phyloP scores from a whole-genome alignment of 2,888 invertebrate genomes.

The Villa cingulata region DNA sequence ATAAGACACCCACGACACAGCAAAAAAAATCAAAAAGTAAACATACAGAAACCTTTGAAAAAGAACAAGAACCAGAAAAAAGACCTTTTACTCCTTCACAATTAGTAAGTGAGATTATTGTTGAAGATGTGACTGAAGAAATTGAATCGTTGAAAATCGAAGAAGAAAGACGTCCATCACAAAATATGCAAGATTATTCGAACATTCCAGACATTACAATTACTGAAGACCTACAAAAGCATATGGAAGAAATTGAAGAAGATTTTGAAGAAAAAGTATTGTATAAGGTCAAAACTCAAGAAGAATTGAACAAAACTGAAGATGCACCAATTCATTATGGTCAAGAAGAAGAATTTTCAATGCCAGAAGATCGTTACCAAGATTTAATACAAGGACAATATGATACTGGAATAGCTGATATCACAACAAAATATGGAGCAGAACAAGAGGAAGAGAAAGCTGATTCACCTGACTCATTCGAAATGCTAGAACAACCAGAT shows the following conservation, averaged over 20 bases:
- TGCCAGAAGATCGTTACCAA: slow-evolving; percentile 33
- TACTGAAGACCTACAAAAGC: slow-evolving; percentile 31
- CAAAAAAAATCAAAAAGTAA: slow-evolving; percentile 28
- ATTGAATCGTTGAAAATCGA: slow-evolving; percentile 22
- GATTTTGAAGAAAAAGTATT: slow-evolving; percentile 29
- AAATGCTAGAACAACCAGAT: slow-evolving; percentile 74
- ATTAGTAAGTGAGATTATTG: slow-evolving; percentile 31
- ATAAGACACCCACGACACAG: slow-evolving; percentile 29
- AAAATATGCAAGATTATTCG: slow-evolving; percentile 34
- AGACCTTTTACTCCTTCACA: slow-evolving; percentile 33
- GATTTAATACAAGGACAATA: slow-evolving; percentile 34
- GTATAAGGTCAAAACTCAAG: slow-evolving; percentile 31
- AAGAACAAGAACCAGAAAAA: slow-evolving; percentile 31
- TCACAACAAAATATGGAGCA: slow-evolving; percentile 48
- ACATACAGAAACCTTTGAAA: slow-evolving; percentile 28
- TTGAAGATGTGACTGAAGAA: slow-evolving; percentile 34
- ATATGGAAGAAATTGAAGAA: slow-evolving; percentile 15
- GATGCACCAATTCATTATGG: slow-evolving; percentile 25
- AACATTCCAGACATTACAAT: slow-evolving; percentile 34
- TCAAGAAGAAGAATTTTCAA: slow-evolving; percentile 19
- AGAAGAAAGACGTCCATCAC: slow-evolving; percentile 27
- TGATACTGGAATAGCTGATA: slow-evolving; percentile 45
- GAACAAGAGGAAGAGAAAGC: slow-evolving; percentile 44
- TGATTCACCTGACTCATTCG: slow-evolving; percentile 76
- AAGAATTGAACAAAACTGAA: slow-evolving; percentile 29